A percentile compares a stretch with the other conserved stretches of the same genome.
phyloP scores from a whole-genome alignment of 2,888 invertebrate species.

The Athetis lepigone region DNA sequence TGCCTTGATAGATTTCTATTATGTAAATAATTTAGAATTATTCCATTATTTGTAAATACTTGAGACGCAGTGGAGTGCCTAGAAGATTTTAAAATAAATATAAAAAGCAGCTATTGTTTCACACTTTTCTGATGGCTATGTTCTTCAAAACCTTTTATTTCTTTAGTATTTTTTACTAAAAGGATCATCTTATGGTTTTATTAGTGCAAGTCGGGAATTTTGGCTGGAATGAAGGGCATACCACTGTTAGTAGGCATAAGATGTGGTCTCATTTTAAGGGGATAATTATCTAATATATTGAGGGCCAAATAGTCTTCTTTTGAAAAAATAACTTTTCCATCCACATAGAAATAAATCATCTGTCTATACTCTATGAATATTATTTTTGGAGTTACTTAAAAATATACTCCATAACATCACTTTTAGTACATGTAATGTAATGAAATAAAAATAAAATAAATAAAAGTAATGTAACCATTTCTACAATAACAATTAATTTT shows the following conservation, averaged over 20 bases:
- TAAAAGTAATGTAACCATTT: background rate
- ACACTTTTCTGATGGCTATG: no score
- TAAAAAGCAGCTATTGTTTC: no score
- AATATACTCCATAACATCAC: background rate
- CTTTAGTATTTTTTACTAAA: no score
- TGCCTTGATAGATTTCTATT: constrained; percentile 22
- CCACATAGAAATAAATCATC: background rate
- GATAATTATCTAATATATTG: background rate
- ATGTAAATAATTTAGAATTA: constrained; percentile 43
- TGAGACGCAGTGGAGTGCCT: no score
- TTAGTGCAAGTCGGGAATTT: no score
- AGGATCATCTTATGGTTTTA: no score
- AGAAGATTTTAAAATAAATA: no score
- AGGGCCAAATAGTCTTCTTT: background rate
- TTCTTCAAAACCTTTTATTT: no score
- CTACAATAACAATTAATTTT: background rate
- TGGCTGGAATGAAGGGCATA: no score
- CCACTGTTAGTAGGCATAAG: no score
- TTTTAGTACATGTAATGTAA: background rate
- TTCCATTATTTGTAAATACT: constrained; percentile 10
- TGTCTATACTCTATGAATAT: background rate
- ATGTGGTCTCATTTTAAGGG: background rate
- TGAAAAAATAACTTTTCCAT: background rate
- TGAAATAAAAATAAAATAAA: no score
- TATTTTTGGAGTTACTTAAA: background rate